These are phyloP conservation scores for Himalopsyche tibetana DNA, from an alignment of 2,888 invertebrate genomes.

Conservation along the genomic window DNA sequence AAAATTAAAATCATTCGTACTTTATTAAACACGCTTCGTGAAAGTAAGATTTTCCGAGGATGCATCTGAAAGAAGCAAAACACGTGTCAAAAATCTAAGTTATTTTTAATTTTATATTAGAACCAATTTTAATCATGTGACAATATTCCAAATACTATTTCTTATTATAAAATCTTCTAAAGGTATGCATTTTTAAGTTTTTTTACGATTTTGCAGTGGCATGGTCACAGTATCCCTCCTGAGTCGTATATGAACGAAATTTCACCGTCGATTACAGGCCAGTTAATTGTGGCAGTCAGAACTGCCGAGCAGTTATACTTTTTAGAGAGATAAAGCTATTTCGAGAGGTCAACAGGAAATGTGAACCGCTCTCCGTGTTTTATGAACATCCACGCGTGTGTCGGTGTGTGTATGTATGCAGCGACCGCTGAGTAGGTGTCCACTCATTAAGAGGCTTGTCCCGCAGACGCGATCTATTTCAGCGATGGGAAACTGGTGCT, in stretches of 20 bases:
- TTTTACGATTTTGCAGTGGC: no score
- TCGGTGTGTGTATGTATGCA: not conserved
- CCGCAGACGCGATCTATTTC: slow-evolving; percentile 19
- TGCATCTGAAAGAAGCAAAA: no score
- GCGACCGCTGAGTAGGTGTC: slow-evolving; percentile 8
- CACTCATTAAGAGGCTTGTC: slow-evolving; percentile 34
- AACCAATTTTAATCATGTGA: no score
- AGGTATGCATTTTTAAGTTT: no score
- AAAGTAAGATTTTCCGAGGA: no score
- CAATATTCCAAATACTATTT: no score
- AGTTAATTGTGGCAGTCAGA: slow-evolving; percentile 59
- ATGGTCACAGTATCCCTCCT: not conserved
- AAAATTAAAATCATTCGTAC: no score
- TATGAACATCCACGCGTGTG: slow-evolving; percentile 23
- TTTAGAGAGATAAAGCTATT: slow-evolving; percentile 57
- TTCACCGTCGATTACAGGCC: slow-evolving; percentile 54
- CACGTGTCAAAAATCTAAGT: no score
- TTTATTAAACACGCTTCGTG: no score
- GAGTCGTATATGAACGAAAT: slow-evolving; percentile 43
- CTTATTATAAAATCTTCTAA: no score
- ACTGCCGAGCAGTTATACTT: slow-evolving; percentile 55
- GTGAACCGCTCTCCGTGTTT: slow-evolving; percentile 57
- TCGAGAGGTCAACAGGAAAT: slow-evolving; percentile 61
- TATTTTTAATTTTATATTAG: no score
- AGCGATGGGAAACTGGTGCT: slow-evolving; percentile 10